Conservation (phyloP, 2,113 vertebrate genomes). For the Ramphastos sulfuratus region DNA sequence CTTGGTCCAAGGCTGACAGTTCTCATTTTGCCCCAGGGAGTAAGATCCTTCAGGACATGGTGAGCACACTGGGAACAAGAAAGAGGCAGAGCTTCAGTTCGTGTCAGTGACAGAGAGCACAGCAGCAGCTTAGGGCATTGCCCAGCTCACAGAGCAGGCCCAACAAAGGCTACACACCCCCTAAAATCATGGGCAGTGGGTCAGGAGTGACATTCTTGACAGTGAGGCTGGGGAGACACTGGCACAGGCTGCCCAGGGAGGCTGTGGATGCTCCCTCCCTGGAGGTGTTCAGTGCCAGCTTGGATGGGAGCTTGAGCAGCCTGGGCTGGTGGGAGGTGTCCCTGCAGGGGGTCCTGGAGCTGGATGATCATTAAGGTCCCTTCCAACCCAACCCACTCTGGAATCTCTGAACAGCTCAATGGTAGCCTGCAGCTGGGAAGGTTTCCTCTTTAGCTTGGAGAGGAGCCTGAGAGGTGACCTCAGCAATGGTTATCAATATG, state of each 20-base stretch:
- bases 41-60: constrained; percentile 68
- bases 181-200: not conserved
- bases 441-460: not conserved
- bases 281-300: no score
- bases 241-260: no score
- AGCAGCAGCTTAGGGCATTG: not conserved
- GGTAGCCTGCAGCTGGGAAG: not conserved
- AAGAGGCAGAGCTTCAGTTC: not conserved
- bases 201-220: not conserved
- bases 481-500: no score
- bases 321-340: no score
- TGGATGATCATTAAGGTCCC: no score
- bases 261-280: no score
- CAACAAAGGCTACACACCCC: not conserved
- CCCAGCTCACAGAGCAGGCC: not conserved
- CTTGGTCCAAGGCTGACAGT: constrained; percentile 76
- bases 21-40: constrained; percentile 52
- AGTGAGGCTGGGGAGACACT: no score
- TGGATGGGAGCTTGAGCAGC: no score
- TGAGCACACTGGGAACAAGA: constrained; percentile 60
- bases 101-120: not conserved
- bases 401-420: not conserved
- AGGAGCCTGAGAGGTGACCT: no score
- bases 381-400: no score
- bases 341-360: no score